These are phyloP conservation scores for Gymnopithys bicolor DNA, from an alignment of 2,797 vertebrate genomes.

Conservation along the genomic window DNA sequence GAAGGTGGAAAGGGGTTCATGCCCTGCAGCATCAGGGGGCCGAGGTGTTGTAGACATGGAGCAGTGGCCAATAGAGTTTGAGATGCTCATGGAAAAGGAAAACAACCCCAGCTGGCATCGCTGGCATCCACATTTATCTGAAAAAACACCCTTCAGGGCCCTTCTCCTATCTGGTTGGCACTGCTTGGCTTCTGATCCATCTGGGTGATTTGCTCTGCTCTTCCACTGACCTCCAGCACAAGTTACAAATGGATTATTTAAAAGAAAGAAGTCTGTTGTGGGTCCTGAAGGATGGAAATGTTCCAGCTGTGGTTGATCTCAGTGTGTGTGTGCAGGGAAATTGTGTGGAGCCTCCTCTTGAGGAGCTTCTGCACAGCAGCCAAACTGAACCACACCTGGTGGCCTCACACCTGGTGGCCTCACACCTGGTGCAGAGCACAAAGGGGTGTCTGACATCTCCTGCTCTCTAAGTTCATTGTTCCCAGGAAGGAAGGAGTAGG, in stretches of 20 bases:
- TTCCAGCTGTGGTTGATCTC: background rate
- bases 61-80: background rate
- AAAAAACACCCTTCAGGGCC: background rate
- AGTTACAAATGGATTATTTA: background rate
- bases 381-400: background rate
- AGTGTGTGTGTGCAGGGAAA: background rate
- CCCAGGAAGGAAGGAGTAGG: background rate
- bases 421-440: background rate
- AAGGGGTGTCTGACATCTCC: background rate
- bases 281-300: background rate
- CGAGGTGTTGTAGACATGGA: rapidly evolving
- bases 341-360: background rate
- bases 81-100: background rate
- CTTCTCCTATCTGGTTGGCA: background rate
- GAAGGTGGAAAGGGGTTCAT: background rate
- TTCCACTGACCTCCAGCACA: background rate
- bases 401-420: background rate
- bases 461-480: background rate
- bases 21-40: background rate
- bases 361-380: background rate
- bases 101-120: background rate
- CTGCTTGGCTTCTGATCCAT: background rate
- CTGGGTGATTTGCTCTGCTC: background rate
- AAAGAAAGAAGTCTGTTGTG: background rate
- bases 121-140: background rate